Percentiles rank a stretch among this genome's conserved stretches.
Conservation (phyloP, 2,113 vertebrate species). For the Colius striatus region DNA sequence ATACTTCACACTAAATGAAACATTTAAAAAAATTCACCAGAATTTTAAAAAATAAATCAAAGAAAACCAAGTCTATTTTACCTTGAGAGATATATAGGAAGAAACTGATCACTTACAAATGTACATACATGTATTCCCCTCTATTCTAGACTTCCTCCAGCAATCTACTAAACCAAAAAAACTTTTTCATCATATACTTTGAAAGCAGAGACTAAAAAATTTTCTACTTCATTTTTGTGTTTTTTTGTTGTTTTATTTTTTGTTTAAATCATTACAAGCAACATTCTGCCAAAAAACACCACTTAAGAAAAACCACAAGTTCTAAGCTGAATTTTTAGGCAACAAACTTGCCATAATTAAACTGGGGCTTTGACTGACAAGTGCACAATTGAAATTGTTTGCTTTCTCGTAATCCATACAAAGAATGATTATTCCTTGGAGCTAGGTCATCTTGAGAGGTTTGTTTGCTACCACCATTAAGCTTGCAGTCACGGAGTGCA, state of each 20-base stretch:
- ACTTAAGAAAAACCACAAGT: fast-evolving
- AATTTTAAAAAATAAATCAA: background rate
- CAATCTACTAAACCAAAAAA: background rate
- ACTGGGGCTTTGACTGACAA: background rate
- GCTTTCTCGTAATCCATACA: background rate
- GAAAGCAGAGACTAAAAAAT: background rate
- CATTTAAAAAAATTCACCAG: background rate
- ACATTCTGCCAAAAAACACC: background rate
- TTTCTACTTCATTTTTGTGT: background rate
- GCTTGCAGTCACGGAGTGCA: background rate
- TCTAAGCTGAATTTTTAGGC: background rate
- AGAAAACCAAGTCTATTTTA: background rate
- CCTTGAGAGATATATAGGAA: background rate
- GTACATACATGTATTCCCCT: background rate
- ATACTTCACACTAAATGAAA: background rate
- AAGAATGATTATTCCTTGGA: background rate
- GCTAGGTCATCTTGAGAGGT: background rate
- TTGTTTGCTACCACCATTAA: background rate
- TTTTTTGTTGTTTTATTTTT: background rate
- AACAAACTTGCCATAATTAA: background rate
- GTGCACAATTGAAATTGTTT: background rate
- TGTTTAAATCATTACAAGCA: background rate
- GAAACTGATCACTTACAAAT: background rate
- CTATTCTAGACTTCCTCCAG: background rate
- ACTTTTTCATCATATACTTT: background rate